Percentiles rank a stretch among this genome's conserved stretches.
Conservation (phyloP, 2,797 vertebrate genomes). For the Mico argentatus region DNA sequence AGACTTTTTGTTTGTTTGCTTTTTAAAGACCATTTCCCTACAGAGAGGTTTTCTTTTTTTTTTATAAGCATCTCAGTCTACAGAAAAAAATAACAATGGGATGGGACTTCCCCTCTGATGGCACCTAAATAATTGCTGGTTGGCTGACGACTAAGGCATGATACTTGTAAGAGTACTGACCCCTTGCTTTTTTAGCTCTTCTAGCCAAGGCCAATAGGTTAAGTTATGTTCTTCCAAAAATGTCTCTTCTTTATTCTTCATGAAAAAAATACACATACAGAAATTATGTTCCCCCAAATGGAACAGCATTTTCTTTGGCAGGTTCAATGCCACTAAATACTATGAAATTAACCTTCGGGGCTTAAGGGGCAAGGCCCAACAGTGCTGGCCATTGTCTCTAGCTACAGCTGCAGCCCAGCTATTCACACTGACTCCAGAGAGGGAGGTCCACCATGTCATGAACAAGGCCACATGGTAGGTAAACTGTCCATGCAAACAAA, state of each 20-base stretch:
- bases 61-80: constrained; percentile 42
- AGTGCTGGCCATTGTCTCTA: constrained; percentile 26
- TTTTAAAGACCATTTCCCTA: constrained; percentile 37
- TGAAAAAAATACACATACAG: not conserved
- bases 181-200: constrained; percentile 45
- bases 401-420: not conserved
- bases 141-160: constrained; percentile 38
- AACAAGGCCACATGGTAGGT: constrained; percentile 47
- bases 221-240: constrained; percentile 50
- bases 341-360: constrained; percentile 53
- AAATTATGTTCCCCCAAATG: constrained; percentile 57
- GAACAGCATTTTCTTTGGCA: constrained; percentile 59
- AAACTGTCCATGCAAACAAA: constrained; percentile 34
- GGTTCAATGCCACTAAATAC: constrained; percentile 51
- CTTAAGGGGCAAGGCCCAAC: constrained; percentile 15
- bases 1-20: constrained; percentile 11
- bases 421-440: constrained; percentile 29
- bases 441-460: not conserved
- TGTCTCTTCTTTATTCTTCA: constrained; percentile 49
- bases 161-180: not conserved
- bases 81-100: constrained; percentile 45
- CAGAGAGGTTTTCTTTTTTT: constrained; percentile 14
- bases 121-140: constrained; percentile 55
- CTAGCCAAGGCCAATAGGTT: constrained; percentile 48
- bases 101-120: constrained; percentile 47